A percentile compares a stretch with the other conserved stretches of the same genome.
Evolutionary conservation across 2,888 invertebrate species (phyloP).

Genomic region (Resseliella maxima): DNA sequence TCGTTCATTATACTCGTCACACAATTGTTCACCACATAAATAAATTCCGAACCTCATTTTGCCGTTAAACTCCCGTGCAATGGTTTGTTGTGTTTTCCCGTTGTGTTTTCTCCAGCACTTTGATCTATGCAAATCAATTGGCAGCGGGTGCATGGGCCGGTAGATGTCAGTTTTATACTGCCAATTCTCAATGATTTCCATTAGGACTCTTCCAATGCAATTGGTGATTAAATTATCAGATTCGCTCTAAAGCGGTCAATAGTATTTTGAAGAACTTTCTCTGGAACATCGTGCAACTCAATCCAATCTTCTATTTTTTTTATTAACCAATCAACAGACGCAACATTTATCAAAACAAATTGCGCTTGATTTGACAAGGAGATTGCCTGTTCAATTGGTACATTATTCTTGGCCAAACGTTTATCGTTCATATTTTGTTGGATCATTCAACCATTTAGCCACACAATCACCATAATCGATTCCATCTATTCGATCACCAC

Average conservation of each 20-base stretch:
- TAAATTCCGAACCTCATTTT: constrained; percentile 86
- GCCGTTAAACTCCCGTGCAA: constrained; percentile 79
- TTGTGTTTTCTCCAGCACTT: constrained; percentile 80
- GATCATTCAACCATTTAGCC: constrained; percentile 84
- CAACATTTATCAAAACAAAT: constrained; percentile 82
- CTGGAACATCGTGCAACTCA: constrained; percentile 62
- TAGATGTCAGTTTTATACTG: constrained; percentile 75
- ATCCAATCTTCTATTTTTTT: constrained; percentile 69
- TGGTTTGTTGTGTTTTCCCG: constrained; percentile 81
- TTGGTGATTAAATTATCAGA: constrained; percentile 79
- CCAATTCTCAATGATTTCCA: constrained; percentile 78
- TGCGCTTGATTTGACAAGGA: constrained; percentile 87
- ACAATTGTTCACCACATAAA: constrained; percentile 69
- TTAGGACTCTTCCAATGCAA: constrained; percentile 81
- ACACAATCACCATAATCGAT: constrained; percentile 86
- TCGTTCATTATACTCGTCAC: background rate
- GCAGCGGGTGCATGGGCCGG: constrained; percentile 87
- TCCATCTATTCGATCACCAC: constrained; percentile 82
- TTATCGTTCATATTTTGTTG: constrained; percentile 70
- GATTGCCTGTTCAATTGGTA: constrained; percentile 63
- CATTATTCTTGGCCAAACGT: constrained; percentile 62
- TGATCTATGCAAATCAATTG: constrained; percentile 97
- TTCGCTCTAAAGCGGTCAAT: constrained; percentile 91
- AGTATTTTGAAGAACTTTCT: constrained; percentile 65
- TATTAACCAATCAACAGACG: constrained; percentile 80